Base-by-base conservation (phyloP, 1,140 invertebrate species). In the Drosophila pseudoananassae region DNA sequence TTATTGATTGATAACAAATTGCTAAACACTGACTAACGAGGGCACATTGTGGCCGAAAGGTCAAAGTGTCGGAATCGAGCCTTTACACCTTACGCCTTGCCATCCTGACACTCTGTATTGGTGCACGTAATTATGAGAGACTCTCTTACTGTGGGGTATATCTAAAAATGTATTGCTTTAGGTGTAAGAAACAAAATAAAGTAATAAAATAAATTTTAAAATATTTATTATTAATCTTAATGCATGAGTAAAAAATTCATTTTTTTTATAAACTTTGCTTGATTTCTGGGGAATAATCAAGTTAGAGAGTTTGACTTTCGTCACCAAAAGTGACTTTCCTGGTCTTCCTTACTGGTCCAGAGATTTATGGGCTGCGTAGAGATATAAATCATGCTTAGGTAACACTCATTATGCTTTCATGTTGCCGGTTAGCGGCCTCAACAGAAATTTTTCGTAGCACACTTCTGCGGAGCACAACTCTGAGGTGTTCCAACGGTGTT, bases 1-100 rank as follows among this genome's bases (percentile, higher is more conserved):
- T 88, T 87, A 88, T 87, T 87, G 83, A 88, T 87, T 88, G 74
- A 59, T 73, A 87, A 69, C 70, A 87, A 87, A 87, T 87, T 87
- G 82, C 83, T 57, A 20, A 78, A 38, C 75, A 87, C 76, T 82
- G 83, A 87, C 82, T 88, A 87, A 87, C 78, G 82, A 87, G 83
- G 70, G 69, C 31, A 82, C 63, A 87, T 87, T 87, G 83, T 87
- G 78, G 78, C 70, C 61, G 36, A 88, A 82, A 87, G 83, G 82
- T 82, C 82, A 87, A 76, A 78, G 69, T 68, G 68, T 69, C 60
- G 53, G 40, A 17, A 55, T 73, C 59, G 33, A 36, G 33, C 33
- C 33, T 36, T n/a, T 36, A 36, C 55, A 46, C 55, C 69, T 38
- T 36, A 36, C 33, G n/a, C 10, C 33, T 47, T 55, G 50, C 33